Evolutionary conservation across 2,113 vertebrate species (phyloP), one percentile per base, ranked within the genome.

Genomic region (Microtus ochrogaster): DNA sequence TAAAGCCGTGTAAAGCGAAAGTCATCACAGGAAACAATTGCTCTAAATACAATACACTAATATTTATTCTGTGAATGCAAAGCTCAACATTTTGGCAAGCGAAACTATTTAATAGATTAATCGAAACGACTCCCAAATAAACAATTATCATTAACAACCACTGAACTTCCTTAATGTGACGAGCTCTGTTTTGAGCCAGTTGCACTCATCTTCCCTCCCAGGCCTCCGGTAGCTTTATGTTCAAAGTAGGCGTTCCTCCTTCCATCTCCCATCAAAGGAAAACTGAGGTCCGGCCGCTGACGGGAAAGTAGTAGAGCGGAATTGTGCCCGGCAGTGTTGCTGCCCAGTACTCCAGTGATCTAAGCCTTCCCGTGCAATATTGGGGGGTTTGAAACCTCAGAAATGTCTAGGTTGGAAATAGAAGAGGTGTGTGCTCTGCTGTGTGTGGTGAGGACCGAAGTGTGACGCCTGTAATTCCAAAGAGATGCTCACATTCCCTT

Each of bases 61-160:
- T 65, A 73, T 88, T 83, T 58, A 83, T 90, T 84, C 52, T 30
- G 21, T 77, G 28, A 63, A 14, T 73, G 12, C n/a, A 61, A 91
- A 86, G 26, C 21, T n/a, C 17, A 89, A 55, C 28, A 52, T 90
- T 93, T 89, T 82, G 58, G 70, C 44, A 95, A 88, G 14, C 72
- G 3, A 88, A 94, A 83, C 90, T 82, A 72, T 58, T 86, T 47
- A 84, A 89, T 52, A 94, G n/a, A 90, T 61, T 5, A 90, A 89
- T 87, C 87, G 55, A 89, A 94, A 61, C 2, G 58, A 21, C 21
- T 55, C 76, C 24, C 52, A 73, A 90, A 87, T 88, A 91, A 91
- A 65, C 52, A 72, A 26, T 63, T n/a, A 49, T 24, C 11, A 2
- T 33, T 76, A 90, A 49, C 6, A 68, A 2, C 0, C 36, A 74